Base-by-base conservation (phyloP, 2,797 vertebrate species). In the Meda fulgida region DNA sequence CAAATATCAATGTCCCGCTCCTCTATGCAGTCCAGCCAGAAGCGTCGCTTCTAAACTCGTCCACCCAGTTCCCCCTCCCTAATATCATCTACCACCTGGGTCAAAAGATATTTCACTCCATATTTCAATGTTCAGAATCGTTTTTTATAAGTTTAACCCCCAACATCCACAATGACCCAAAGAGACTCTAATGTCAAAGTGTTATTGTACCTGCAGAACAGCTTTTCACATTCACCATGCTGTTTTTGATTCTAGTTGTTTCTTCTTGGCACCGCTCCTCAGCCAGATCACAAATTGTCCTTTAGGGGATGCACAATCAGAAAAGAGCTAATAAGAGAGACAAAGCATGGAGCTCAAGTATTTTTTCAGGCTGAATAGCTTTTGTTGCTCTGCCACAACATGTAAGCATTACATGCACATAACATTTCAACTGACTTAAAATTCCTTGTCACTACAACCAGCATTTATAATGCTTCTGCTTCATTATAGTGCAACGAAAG, bases 371-470 rank as follows among this genome's bases (percentile, higher is more conserved):
- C 48, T 71, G 75, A 80, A 53, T 40, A 75, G 67, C 21, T 60
- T 78, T 69, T 87, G 81, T 84, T 84, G 83, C 78, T 76, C 77
- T 80, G 23, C 83, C 40, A 78, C 3, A 13, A 51, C 46, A 70
- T 71, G 78, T 18, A 71, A 76, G 48, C 19, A 46, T 79, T n/a
- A 55, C 84, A 55, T 67, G 36, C 26, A 76, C 40, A 51, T 51
- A 77, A 14, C 19, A 83, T 13, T 3, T 78, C 53, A 78, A 36
- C 18, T 75, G n/a, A 48, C 4, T 40, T 51, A 71, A 19, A 80
- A 26, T 73, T 43, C 63, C 29, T 26, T 26, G 11, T 38, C 38
- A 72, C n/a, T 75, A 51, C 29, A 66, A 53, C 26, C 31, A n/a
- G 43, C 53, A 51, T 23, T 51, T 31, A 51, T 19, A 70, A 81